Percentiles rank a stretch among this genome's conserved stretches.
These are phyloP conservation scores for Amphipyra tragopoginis DNA, from an alignment of 2,888 invertebrate genomes.

Conservation along the genomic window DNA sequence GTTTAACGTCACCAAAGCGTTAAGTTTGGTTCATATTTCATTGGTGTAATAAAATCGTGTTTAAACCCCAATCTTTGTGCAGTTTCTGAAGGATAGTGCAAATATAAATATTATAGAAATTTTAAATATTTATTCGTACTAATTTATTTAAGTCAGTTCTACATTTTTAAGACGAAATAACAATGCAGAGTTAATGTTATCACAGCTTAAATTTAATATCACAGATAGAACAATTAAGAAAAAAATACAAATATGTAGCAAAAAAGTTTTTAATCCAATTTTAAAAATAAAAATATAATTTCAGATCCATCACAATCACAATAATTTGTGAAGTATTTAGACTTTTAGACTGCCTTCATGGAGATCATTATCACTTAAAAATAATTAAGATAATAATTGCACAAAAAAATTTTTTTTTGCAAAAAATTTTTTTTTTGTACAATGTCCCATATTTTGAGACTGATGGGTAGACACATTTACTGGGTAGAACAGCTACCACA, in stretches of 20 bases:
- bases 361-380: slow-evolving; percentile 45
- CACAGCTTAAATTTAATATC: slow-evolving; percentile 46
- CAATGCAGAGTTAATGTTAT: slow-evolving; percentile 10
- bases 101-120: too few species aligned
- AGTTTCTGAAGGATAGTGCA: too few species aligned
- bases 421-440: neutral
- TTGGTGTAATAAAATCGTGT: too few species aligned
- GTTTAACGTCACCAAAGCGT: too few species aligned
- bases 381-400: slow-evolving; percentile 1
- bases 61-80: too few species aligned
- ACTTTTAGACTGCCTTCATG: slow-evolving; percentile 55
- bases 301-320: slow-evolving; percentile 56
- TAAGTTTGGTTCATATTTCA: too few species aligned
- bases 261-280: slow-evolving; percentile 46
- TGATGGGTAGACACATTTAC: too few species aligned
- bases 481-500: too few species aligned
- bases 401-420: slow-evolving; percentile 12
- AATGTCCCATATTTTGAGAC: neutral
- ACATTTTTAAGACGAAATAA: slow-evolving; percentile 9
- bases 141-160: too few species aligned
- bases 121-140: too few species aligned
- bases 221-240: slow-evolving; percentile 37
- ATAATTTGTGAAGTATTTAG: slow-evolving; percentile 25
- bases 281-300: slow-evolving; percentile 36
- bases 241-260: slow-evolving; percentile 35